phyloP scores from a whole-genome alignment of 2,888 invertebrate species.

The Aquatica leii region DNA sequence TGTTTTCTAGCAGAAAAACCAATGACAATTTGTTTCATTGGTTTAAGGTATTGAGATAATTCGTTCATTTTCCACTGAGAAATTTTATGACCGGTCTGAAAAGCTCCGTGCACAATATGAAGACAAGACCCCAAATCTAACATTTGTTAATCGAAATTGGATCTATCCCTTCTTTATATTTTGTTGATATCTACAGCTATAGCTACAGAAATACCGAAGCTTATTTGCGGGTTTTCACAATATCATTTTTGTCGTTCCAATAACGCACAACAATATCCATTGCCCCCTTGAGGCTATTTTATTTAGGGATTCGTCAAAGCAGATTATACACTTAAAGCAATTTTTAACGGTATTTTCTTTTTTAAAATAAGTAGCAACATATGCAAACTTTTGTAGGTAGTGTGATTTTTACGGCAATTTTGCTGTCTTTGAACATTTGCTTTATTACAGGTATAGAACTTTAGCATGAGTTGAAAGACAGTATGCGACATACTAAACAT shows the following conservation, averaged over 20 bases:
- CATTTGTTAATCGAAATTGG: background rate
- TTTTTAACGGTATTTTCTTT: background rate
- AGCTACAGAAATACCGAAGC: background rate
- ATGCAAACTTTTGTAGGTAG: background rate
- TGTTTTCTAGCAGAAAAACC: background rate
- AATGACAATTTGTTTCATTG: background rate
- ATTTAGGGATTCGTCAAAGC: conserved; percentile 1
- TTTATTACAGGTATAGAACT: background rate
- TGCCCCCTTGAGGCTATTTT: background rate
- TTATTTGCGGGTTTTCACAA: background rate
- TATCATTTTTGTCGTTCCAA: background rate
- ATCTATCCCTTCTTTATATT: background rate
- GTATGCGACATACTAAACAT: background rate
- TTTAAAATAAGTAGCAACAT: background rate
- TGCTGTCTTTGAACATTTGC: background rate
- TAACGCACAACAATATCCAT: background rate
- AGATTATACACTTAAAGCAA: background rate
- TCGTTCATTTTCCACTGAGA: background rate
- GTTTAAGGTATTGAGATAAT: background rate
- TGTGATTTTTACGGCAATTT: background rate
- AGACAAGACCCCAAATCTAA: conserved; percentile 8
- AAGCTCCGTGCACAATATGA: background rate
- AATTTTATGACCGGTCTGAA: background rate
- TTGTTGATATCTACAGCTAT: background rate
- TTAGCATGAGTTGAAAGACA: background rate